phyloP scores from a whole-genome alignment of 2,888 invertebrate species.

The Plebejus melissa region DNA sequence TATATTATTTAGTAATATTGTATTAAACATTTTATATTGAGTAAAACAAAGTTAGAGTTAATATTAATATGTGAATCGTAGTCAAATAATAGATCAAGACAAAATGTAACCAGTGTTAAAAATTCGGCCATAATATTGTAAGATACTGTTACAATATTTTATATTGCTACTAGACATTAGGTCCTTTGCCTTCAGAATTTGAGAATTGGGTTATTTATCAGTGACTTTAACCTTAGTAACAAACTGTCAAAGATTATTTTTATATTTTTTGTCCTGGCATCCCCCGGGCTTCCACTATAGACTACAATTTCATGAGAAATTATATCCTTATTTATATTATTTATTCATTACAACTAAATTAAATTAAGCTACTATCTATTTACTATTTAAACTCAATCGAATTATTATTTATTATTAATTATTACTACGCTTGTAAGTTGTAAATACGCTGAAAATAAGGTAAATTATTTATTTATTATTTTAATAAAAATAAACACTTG shows the following conservation, averaged over 20 bases:
- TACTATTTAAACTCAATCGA: slow-evolving; percentile 21
- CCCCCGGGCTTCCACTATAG: neutral
- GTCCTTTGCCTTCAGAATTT: no score
- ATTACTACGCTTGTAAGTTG: slow-evolving; percentile 58
- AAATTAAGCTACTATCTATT: slow-evolving; percentile 26
- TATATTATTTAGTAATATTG: neutral
- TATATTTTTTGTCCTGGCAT: neutral
- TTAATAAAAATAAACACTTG: slow-evolving; percentile 8
- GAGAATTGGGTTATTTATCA: neutral
- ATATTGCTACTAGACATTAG: neutral
- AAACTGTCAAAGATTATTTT: neutral
- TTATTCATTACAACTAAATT: neutral
- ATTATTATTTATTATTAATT: slow-evolving; percentile 46
- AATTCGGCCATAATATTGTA: slow-evolving; percentile 26
- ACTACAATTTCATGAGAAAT: neutral
- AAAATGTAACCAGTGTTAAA: slow-evolving; percentile 21
- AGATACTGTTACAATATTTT: slow-evolving; percentile 14
- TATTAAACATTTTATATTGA: neutral
- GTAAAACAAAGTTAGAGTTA: slow-evolving; percentile 13
- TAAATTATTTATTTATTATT: slow-evolving; percentile 73
- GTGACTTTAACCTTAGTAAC: neutral
- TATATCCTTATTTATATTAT: neutral
- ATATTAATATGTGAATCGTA: slow-evolving; percentile 18
- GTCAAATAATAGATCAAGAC: slow-evolving; percentile 19
- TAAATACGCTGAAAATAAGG: slow-evolving; percentile 67